phyloP scores from a whole-genome alignment of 1,140 invertebrate genomes.

The Campodea augens region DNA sequence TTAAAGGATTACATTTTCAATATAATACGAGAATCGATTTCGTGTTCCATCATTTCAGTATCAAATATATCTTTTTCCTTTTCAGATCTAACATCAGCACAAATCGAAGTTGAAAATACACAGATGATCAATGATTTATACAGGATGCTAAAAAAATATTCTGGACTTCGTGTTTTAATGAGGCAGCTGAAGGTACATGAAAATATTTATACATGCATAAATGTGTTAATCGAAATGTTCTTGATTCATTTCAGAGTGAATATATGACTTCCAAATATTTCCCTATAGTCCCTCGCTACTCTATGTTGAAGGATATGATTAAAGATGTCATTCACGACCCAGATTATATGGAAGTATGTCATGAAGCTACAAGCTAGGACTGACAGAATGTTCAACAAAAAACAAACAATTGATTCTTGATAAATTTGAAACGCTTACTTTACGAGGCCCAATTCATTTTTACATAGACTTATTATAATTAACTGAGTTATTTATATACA shows the following conservation, averaged over 20 bases:
- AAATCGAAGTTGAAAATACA: slow-evolving; percentile 82
- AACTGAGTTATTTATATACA: no score
- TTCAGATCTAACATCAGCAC: slow-evolving; percentile 76
- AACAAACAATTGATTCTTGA: no score
- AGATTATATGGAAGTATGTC: slow-evolving; percentile 87
- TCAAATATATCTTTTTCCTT: slow-evolving; percentile 16
- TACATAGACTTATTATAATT: no score
- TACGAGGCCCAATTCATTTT: no score
- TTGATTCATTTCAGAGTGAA: slow-evolving; percentile 55
- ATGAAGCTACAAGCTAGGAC: slow-evolving; percentile 40
- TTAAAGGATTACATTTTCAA: slow-evolving; percentile 12
- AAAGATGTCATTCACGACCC: slow-evolving; percentile 84
- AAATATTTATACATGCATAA: neutral
- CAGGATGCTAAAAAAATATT: slow-evolving; percentile 74
- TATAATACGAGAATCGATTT: slow-evolving; percentile 8
- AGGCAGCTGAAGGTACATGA: slow-evolving; percentile 58
- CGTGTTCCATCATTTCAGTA: neutral
- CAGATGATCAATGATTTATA: slow-evolving; percentile 86
- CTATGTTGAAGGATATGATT: slow-evolving; percentile 87
- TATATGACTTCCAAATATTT: slow-evolving; percentile 77
- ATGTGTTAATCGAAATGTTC: no score
- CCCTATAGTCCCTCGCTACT: slow-evolving; percentile 80
- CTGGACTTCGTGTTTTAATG: slow-evolving; percentile 67
- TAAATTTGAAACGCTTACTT: no score
- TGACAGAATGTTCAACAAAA: no score